Evolutionary conservation across 2,113 vertebrate genomes (phyloP).

Genomic region (Plotosus lineatus): DNA sequence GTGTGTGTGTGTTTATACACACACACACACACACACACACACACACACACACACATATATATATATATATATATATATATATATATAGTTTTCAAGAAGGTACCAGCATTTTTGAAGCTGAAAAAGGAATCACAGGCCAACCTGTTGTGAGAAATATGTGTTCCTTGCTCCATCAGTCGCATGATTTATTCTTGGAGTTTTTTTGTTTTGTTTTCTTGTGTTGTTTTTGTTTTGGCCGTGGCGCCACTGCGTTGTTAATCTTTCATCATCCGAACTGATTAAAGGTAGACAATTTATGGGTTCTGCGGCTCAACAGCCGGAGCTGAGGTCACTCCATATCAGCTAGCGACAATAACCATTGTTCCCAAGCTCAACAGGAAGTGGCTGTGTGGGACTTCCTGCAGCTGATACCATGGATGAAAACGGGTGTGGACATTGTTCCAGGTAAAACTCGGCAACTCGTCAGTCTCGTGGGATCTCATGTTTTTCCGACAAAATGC

Average conservation of each 20-base stretch:
- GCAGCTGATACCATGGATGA: constrained; percentile 66
- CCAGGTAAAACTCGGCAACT: constrained; percentile 59
- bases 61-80: background rate
- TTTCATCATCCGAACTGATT: constrained; percentile 66
- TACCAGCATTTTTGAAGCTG: background rate
- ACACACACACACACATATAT: no score
- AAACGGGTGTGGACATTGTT: constrained; percentile 61
- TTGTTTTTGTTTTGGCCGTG: constrained; percentile 50
- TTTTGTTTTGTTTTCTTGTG: constrained; percentile 44
- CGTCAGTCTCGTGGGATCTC: constrained; percentile 46
- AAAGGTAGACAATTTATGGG: constrained; percentile 74
- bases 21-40: no score
- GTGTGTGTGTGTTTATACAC: no score
- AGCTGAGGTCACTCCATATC: constrained; percentile 79
- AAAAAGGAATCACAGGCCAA: constrained; percentile 13
- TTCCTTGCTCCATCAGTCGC: background rate
- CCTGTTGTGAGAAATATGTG: constrained; percentile 1
- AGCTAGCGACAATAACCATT: constrained; percentile 77
- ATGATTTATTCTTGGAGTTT: background rate
- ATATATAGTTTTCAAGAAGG: background rate
- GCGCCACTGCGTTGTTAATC: constrained; percentile 68
- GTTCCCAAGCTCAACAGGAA: constrained; percentile 75
- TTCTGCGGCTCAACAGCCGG: constrained; percentile 62
- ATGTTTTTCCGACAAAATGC: constrained; percentile 59
- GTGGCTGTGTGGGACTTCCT: constrained; percentile 76